Conservation (phyloP, 2,797 vertebrate species). For the Perodicticus potto region DNA sequence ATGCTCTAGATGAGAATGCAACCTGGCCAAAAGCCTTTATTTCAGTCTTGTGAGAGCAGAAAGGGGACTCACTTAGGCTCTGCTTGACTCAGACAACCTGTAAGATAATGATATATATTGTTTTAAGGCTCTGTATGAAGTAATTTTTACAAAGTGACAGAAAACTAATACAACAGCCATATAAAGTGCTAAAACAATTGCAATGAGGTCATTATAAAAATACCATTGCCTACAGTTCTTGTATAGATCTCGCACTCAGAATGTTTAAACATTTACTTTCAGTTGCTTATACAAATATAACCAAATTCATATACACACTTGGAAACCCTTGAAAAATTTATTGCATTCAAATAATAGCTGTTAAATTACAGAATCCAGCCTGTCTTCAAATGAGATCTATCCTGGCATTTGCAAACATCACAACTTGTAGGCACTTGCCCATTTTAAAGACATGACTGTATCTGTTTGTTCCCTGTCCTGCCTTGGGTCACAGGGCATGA, state of each 20-base stretch:
- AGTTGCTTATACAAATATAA: background rate
- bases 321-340: background rate
- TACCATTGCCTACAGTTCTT: background rate
- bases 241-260: background rate
- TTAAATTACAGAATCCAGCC: background rate
- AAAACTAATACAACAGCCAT: background rate
- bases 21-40: background rate
- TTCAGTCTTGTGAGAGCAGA: background rate
- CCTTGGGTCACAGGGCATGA: constrained; percentile 33
- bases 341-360: background rate
- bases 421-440: constrained; percentile 52
- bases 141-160: background rate
- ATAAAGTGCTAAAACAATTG: background rate
- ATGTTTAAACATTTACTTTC: constrained; percentile 14
- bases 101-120: background rate
- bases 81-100: background rate
- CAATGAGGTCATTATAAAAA: background rate
- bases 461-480: background rate
- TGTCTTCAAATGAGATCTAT: constrained; percentile 14
- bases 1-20: background rate
- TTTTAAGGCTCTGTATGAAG: background rate
- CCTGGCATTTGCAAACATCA: background rate
- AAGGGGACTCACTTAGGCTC: background rate
- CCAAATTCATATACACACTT: background rate
- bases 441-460: constrained; percentile 44